Base-by-base conservation (phyloP, 2,113 vertebrate genomes). In the Elaphurus davidianus region DNA sequence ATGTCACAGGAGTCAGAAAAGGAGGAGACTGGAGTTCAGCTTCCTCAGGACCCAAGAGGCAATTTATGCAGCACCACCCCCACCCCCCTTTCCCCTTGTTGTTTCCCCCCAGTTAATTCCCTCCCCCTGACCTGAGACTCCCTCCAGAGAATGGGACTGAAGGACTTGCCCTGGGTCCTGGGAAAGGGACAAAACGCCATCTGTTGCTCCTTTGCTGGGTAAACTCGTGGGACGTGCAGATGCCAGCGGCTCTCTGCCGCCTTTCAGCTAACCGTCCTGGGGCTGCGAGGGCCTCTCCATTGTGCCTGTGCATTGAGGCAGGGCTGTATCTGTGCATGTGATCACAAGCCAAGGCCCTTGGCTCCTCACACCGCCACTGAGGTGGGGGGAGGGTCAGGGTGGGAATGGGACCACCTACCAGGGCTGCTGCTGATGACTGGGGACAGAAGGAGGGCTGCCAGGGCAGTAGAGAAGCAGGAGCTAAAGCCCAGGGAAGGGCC, bases 241-340 rank as follows among this genome's bases (percentile, higher is more conserved):
- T 76, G 81, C n/a, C 7, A 3, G 76, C 55, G 19, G 85, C 94
- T 89, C 36, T 78, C 59, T 14, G 57, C 57, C 67, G 90, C 92
- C 71, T 89, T 92, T 62, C 79, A 71, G 81, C 84, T 74, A 87
- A 88, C 82, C 0, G 64, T 47, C 6, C 0, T 17, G 28, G 87
- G 94, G 62, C 85, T 33, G 1, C 5, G 16, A 52, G 89, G 96
- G 87, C 89, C 93, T 67, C 91, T 64, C 88, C 91, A 96, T 97
- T 98, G 98, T 98, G 93, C 78, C 71, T 97, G 98, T 97, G 97
- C 97, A 71, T 25, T 78, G 95, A 97, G 95, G 97, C 94, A n/a
- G 93, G 59, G 81, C 47, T 15, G 6, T 33, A 60, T 83, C 64
- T 89, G 28, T 54, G 8, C 92, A 28, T 27, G 12, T 88, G 97